Evolutionary conservation across 2,888 invertebrate species (phyloP).

Genomic region (Neoascia interrupta): DNA sequence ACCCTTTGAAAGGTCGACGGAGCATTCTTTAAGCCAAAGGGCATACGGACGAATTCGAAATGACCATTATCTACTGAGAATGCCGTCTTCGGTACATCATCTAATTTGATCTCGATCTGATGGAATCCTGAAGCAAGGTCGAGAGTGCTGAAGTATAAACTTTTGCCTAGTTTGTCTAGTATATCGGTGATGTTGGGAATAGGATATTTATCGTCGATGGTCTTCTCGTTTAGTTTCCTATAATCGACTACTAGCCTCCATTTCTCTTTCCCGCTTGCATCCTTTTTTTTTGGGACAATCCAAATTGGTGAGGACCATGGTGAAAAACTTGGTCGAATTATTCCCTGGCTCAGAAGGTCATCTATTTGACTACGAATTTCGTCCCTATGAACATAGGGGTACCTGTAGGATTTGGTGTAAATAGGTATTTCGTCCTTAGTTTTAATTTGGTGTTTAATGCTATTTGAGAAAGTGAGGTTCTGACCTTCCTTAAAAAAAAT

Average conservation of each 20-base stretch:
- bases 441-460: constrained; percentile 74
- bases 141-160: constrained; percentile 21
- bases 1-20: constrained; percentile 3
- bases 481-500: constrained; percentile 37
- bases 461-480: constrained; percentile 31
- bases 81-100: constrained; percentile 16
- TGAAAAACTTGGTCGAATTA: constrained; percentile 48
- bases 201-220: constrained; percentile 22
- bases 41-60: constrained; percentile 6
- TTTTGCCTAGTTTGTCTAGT: constrained; percentile 28
- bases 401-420: constrained; percentile 73
- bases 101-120: constrained; percentile 10
- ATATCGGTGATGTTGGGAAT: constrained; percentile 44
- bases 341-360: constrained; percentile 71
- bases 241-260: constrained; percentile 51
- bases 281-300: constrained; percentile 37
- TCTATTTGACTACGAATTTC: constrained; percentile 73
- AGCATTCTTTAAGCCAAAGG: background rate
- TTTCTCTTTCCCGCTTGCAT: constrained; percentile 39
- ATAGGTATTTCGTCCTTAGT: constrained; percentile 71
- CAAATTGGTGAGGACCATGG: constrained; percentile 38
- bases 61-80: constrained; percentile 3
- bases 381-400: constrained; percentile 72
- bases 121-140: constrained; percentile 23
- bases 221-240: constrained; percentile 15